Evolutionary conservation across 2,113 vertebrate genomes (phyloP), one percentile per base, ranked within the genome.

Genomic region (Lamprotornis superbus): DNA sequence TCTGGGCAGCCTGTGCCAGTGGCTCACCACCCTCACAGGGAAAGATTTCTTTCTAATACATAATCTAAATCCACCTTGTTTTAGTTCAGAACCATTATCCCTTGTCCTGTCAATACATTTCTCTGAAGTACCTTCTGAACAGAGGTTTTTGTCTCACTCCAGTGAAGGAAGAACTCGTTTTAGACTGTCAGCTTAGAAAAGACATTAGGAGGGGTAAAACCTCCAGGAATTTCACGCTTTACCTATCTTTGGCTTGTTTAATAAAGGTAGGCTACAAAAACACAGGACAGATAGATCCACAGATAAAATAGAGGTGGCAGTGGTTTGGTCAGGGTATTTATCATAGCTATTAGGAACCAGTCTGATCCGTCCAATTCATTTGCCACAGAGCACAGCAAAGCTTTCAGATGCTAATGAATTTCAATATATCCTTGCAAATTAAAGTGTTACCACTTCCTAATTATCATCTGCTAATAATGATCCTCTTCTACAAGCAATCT

Each of bases 391-490:
- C 64, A 71, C 60, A 80, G 84, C 76, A 71, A 52, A 88, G 84
- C 90, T 91, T 91, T 94, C 85, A 85, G 74, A 83, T 76, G 69
- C 63, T 91, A 92, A 96, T 94, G 90, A 91, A 95, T 97, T 96
- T 96, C 94, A 73, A 93, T 95, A 89, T 84, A 90, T 93, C 79
- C 69, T 95, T 63, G 82, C 94, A 95, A 95, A 96, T 95, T 95
- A 93, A 96, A 96, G 85, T 84, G 87, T 94, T 95, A 77, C 90
- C 65, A 46, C 85, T 96, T 94, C 77, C 76, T 94, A 96, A 96
- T 95, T 97, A 96, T 96, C 84, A 89, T 95, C 95, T 96, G 97
- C 92, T 97, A 96, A 95, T 96, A 94, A 91, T 70, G 83, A 92
- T 97, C 87, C 63, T 94, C 79, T 96, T 95, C 69, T 95, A 95